Base-by-base conservation (phyloP, 2,888 invertebrate genomes). In the Pomacea canaliculata region DNA sequence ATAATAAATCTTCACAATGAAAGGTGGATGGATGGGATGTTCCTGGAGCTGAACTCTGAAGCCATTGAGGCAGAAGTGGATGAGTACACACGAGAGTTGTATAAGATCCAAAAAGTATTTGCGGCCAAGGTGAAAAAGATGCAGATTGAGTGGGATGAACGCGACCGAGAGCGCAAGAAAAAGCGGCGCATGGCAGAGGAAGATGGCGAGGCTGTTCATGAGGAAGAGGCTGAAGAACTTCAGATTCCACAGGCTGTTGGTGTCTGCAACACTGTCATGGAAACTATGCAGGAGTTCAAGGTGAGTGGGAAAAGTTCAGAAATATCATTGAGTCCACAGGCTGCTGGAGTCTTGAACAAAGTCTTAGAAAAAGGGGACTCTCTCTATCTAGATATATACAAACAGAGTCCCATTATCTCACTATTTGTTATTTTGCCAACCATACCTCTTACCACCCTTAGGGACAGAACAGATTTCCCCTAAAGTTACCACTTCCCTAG, bases 1-100 rank as follows among this genome's bases (percentile, higher is more conserved):
- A 37, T 37, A 37, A 16, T 56, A 8, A 56, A 56, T 56, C 51
- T 13, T 16, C 51, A 56, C 51, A 10, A 16, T 56, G 51, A 56
- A 71, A 91, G 96, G 13, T 98, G 97, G 96, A 94, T 96, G 93
- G 96, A 97, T 90, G 98, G 98, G 0, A 94, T 95, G 2, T 98
- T 98, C 91, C 95, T 96, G 89, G 96, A 96, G 88, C 92, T 97
- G 80, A 94, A 95, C 85, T 94, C 95, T 9, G 92, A 93, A 76
- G 92, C 93, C 83, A 95, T 97, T 74, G 97, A 97, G 90, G 92
- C 92, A 76, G 94, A 94, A 81, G 94, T 96, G 1, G 96, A 96
- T 71, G 95, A 95, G 85, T 95, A 89, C 83, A 72, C 62, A 37
- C 94, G 95, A 83, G 96, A 96, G 83, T 94, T 97, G 83, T 92